Evolutionary conservation across 2,797 vertebrate genomes (phyloP).

Genomic region (Lacerta bilineata): DNA sequence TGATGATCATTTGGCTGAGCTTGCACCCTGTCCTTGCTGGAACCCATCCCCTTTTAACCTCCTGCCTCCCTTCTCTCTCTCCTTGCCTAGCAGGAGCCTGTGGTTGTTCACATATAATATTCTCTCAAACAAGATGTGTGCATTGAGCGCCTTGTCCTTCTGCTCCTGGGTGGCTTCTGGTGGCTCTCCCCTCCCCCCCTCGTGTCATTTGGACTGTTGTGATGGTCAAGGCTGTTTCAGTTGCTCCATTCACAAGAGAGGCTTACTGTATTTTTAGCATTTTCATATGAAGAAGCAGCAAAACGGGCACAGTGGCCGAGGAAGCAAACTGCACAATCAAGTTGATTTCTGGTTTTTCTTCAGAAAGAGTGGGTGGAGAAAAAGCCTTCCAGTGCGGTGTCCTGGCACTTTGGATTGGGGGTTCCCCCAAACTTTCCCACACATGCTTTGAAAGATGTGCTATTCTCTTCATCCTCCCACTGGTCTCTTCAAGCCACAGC

Average conservation of each 20-base stretch:
- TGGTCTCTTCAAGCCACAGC: neutral
- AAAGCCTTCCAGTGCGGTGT: too few relatives aligned
- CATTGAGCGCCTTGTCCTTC: neutral
- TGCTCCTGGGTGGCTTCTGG: neutral
- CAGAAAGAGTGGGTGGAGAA: neutral
- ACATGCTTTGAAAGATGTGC: neutral
- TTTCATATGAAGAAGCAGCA: slow-evolving; percentile 33
- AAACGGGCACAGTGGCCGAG: neutral
- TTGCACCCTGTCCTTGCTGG: neutral
- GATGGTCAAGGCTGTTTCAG: neutral
- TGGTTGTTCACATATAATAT: neutral
- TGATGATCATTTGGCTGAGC: neutral
- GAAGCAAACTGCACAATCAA: neutral
- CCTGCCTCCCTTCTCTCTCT: neutral
- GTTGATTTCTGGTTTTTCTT: slow-evolving; percentile 30
- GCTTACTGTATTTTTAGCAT: slow-evolving; percentile 13
- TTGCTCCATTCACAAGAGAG: neutral
- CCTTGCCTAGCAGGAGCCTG: neutral
- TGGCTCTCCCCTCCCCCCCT: neutral
- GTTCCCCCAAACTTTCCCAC: neutral
- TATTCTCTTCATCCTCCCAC: neutral
- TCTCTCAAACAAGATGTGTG: neutral
- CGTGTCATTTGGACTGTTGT: neutral
- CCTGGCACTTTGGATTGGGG: neutral
- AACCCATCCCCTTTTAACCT: too few relatives aligned